Conservation (phyloP, 1,140 invertebrate species). For the Trichonephila inaurata region DNA sequence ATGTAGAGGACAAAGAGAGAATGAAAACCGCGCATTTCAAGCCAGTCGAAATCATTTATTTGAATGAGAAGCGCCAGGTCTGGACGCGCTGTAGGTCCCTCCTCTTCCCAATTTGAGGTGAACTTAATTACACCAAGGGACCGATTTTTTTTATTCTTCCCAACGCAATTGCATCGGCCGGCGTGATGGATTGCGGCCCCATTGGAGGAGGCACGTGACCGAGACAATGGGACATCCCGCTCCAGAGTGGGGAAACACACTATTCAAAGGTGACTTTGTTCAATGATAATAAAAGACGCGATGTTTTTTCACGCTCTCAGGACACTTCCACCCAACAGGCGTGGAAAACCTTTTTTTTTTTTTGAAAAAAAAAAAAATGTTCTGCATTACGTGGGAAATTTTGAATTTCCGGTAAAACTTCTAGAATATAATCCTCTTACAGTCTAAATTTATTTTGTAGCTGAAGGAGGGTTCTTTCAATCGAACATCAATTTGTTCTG, state of each 20-base stretch:
- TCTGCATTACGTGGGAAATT: constrained; percentile 19
- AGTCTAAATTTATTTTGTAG: not conserved
- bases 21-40: too few species aligned
- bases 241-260: constrained; percentile 1
- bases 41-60: too few species aligned
- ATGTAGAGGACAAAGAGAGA: too few species aligned
- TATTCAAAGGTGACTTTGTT: constrained; percentile 55
- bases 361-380: too few species aligned
- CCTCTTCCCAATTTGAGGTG: not conserved
- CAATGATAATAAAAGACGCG: constrained; percentile 17
- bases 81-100: too few species aligned
- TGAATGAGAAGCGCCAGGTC: too few species aligned
- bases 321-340: not conserved
- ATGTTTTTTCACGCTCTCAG: not conserved
- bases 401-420: not conserved
- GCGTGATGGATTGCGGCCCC: constrained; percentile 28
- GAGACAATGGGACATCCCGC: constrained; percentile 16
- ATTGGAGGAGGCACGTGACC: constrained; percentile 42
- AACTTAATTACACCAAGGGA: not conserved
- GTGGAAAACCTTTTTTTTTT: too few species aligned
- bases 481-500: not conserved
- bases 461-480: not conserved
- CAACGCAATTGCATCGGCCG: constrained; percentile 4
- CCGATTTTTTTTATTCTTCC: not conserved
- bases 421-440: not conserved